Evolutionary conservation across 2,113 vertebrate species (phyloP), one percentile per base, ranked within the genome.

Genomic region (Cephalopholis sonnerati): DNA sequence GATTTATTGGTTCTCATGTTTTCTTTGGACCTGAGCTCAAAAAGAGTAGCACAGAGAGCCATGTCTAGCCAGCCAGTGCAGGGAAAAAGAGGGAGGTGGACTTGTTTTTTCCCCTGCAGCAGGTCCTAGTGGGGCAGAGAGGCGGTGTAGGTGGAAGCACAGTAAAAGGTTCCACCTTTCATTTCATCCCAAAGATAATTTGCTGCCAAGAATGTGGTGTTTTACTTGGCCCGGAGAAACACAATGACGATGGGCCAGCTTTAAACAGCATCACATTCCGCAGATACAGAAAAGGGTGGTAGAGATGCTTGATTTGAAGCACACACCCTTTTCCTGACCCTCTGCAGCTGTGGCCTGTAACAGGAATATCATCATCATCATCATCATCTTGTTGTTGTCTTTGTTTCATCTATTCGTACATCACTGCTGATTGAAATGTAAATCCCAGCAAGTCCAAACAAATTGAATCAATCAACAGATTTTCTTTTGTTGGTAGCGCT

Each of bases 1-100:
- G 93, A 92, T 94, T 89, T 90, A 92, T 91, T 88, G 79, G 78
- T 48, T 85, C 69, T 82, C 6, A 58, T 95, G 92, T 96, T 96
- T 95, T 93, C 85, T 92, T 95, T 95, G 94, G 95, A 93, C 22
- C 29, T 36, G 53, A 76, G 66, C 81, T 93, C 59, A 79, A 84
- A 92, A 85, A 76, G 84, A 73, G 68, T 54, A 73, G 46, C 59
- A 54, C 74, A 58, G 55, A 62, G 74, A 81, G 70, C 53, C 1
- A 3, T 39, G 83, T 69, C 73, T 22, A 63, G 55, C 79, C 74
- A 59, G 57, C 57, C 73, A 74, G 39, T 46, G n/a, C 27, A 63
- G 74, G 76, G 77, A 74, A 81, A 86, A 83, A 85, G 62, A 80
- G 84, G 82, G 89, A 76, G 90, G 74, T 79, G 83, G 86, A 83